Base-by-base conservation (phyloP, 2,797 vertebrate species). In the Euthynnus affinis region DNA sequence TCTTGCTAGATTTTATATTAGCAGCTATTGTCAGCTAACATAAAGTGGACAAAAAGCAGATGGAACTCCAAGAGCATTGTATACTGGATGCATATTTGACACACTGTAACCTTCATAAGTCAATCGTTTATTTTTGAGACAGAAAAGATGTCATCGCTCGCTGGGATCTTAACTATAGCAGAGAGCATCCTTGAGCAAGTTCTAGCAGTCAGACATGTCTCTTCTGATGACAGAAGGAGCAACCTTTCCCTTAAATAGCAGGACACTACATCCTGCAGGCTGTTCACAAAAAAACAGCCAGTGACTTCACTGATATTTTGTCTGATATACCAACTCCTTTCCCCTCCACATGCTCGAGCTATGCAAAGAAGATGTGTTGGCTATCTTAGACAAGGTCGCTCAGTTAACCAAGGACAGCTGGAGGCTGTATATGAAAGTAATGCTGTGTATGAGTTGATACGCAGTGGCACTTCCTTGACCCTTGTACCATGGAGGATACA, bases 361-460 rank as follows among this genome's bases (percentile, higher is more conserved):
- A 53, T 20, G 37, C 64, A 75, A 67, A 29, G 52, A 44, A 55
- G 53, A 60, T 62, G 65, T 29, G 64, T 27, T 60, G 29, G 20
- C 9, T 65, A 27, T 18, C n/a, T 74, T 79, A 72, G 29, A 77
- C 23, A 64, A 74, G 57, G 70, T 63, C 32, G 2, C 27, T 74
- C 42, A 57, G 52, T 27, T 66, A 67, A 67, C 17, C 52, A 76
- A 74, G 71, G 73, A 78, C 70, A 55, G 53, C 74, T 77, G 51
- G 37, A 74, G 65, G 74, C 23, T 67, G 14, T 53, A 53, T 53
- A 63, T 40, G 64, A 53, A 65, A 60, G 46, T n/a, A 63, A 79
- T 56, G 60, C n/a, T 5, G 13, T 55, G 13, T 1, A 1, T 23
- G 34, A 40, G 48, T 42, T 70, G 25, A 69, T 69, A 25, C n/a